Evolutionary conservation across 2,797 vertebrate genomes (phyloP).

Genomic region (Megaceryle alcyon): DNA sequence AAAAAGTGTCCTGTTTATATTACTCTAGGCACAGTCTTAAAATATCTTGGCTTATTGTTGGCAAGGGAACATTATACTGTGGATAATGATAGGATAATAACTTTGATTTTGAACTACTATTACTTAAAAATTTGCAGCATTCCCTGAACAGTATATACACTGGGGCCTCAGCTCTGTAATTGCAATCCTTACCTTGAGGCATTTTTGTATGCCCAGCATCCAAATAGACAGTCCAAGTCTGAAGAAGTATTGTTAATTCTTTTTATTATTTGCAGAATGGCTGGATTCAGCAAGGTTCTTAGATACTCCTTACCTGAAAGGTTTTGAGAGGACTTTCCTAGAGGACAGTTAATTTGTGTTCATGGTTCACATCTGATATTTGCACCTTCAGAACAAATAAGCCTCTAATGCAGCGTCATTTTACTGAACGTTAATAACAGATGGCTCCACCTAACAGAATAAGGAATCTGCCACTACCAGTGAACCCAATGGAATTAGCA

Average conservation of each 20-base stretch:
- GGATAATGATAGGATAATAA: slow-evolving; percentile 58
- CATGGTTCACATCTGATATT: neutral
- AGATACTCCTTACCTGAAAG: neutral
- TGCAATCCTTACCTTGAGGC: slow-evolving; percentile 36
- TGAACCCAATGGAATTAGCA: neutral
- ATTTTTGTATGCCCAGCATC: slow-evolving; percentile 20
- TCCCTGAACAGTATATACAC: neutral
- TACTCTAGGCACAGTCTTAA: slow-evolving; percentile 36
- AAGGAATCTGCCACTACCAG: neutral
- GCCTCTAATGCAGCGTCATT: neutral
- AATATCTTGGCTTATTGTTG: slow-evolving; percentile 41
- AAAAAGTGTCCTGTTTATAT: slow-evolving; percentile 58
- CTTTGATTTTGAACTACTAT: slow-evolving; percentile 60
- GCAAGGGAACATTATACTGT: neutral
- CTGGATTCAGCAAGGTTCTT: slow-evolving; percentile 4
- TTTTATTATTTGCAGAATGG: neutral
- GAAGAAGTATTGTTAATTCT: neutral
- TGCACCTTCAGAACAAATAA: neutral
- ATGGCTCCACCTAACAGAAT: neutral
- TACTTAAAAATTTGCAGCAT: slow-evolving; percentile 58
- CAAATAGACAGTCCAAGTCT: slow-evolving; percentile 1
- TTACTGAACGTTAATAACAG: neutral
- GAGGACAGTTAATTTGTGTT: neutral
- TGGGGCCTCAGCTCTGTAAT: slow-evolving; percentile 33
- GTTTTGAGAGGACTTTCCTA: neutral